Conservation (phyloP, 2,113 vertebrate species). For the Ceyx margarethae region DNA sequence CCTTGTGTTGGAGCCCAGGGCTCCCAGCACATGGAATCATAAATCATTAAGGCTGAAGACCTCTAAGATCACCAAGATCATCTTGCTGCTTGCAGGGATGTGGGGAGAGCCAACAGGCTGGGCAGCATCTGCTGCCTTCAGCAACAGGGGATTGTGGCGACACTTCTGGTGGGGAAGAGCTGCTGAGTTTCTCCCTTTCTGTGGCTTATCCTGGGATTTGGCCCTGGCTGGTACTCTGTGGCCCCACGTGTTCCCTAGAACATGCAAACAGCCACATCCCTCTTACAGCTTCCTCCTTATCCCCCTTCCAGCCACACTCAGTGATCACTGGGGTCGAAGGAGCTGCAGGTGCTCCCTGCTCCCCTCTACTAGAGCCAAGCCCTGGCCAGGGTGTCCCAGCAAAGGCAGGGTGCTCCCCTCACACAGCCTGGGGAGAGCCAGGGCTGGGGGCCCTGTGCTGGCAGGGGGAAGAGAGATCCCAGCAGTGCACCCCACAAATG, state of each 20-base stretch:
- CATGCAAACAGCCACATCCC: not conserved
- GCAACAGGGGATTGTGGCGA: rapidly evolving
- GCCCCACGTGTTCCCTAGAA: not conserved
- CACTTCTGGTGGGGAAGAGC: not conserved
- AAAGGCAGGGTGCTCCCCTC: not conserved
- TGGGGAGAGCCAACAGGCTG: not conserved
- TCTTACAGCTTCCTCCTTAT: not conserved
- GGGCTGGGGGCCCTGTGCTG: too few species aligned
- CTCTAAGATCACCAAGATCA: too few species aligned
- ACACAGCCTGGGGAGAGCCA: not conserved
- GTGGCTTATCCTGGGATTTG: not conserved
- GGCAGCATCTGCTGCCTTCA: not conserved
- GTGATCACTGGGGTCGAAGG: not conserved
- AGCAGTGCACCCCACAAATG: not conserved
- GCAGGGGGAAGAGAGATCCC: not conserved
- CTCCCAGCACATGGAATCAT: too few species aligned
- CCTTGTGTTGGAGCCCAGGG: too few species aligned
- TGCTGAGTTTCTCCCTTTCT: not conserved
- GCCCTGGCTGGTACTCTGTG: not conserved
- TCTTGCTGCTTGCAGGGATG: not conserved
- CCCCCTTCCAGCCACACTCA: not conserved
- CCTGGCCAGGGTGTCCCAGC: not conserved
- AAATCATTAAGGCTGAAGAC: too few species aligned
- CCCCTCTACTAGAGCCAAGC: not conserved
- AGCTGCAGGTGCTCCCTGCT: not conserved